Conservation (phyloP, 2,797 vertebrate genomes). For the Liasis olivaceus region DNA sequence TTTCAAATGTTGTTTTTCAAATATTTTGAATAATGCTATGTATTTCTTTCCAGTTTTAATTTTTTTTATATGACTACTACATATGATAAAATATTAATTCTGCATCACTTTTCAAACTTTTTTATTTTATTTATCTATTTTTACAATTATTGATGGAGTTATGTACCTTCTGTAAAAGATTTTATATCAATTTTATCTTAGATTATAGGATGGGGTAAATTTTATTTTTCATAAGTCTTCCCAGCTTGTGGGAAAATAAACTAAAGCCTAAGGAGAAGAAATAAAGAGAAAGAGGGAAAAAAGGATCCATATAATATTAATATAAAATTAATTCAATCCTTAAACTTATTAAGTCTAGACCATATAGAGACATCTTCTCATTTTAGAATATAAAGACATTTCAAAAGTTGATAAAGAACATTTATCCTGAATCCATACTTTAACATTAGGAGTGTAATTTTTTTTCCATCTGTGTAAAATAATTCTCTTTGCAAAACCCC, state of each 20-base stretch:
- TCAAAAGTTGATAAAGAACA: not conserved
- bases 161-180: not conserved
- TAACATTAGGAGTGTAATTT: not conserved
- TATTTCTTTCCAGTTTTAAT: not conserved
- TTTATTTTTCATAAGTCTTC: not conserved
- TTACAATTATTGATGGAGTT: not conserved
- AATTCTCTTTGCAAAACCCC: not conserved
- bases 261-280: not conserved
- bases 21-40: not conserved
- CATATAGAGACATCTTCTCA: not conserved
- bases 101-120: not conserved
- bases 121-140: not conserved
- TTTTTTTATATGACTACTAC: not conserved
- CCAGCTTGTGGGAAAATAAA: not conserved
- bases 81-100: not conserved
- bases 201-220: not conserved
- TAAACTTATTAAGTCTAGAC: not conserved
- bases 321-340: not conserved
- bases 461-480: not conserved
- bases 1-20: not conserved
- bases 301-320: not conserved
- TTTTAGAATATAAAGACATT: not conserved
- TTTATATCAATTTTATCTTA: not conserved
- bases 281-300: not conserved
- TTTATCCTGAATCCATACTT: not conserved